Conservation (phyloP, 2,797 vertebrate genomes). For the Crenichthys baileyi region DNA sequence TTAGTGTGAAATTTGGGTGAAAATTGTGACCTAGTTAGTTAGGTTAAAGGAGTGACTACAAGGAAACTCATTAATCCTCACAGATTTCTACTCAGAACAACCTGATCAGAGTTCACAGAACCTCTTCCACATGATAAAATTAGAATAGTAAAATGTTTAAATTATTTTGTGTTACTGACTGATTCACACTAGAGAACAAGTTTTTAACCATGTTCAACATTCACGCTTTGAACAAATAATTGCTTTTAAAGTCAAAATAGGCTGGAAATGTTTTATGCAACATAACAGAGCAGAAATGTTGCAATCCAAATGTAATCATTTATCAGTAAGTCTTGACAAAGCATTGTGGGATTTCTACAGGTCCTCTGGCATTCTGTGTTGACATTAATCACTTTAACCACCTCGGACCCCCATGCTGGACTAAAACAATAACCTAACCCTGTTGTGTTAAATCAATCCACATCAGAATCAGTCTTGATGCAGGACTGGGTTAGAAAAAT, state of each 20-base stretch:
- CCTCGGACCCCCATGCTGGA: not conserved
- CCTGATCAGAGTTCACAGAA: no score
- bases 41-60: no score
- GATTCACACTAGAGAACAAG: no score
- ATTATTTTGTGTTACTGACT: no score
- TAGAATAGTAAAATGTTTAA: no score
- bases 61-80: no score
- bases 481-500: not conserved
- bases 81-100: no score
- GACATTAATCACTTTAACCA: not conserved
- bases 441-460: no score
- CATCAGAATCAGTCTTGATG: no score
- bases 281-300: not conserved
- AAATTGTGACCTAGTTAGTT: no score
- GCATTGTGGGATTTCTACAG: not conserved
- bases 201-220: not conserved
- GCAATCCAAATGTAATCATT: not conserved
- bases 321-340: not conserved
- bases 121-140: no score
- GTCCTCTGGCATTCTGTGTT: not conserved
- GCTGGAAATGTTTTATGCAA: not conserved
- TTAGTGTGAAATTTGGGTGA: no score
- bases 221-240: not conserved
- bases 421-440: not conserved
- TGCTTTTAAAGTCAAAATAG: not conserved